Evolutionary conservation across 2,888 invertebrate species (phyloP).

Genomic region (Urechis unicinctus): DNA sequence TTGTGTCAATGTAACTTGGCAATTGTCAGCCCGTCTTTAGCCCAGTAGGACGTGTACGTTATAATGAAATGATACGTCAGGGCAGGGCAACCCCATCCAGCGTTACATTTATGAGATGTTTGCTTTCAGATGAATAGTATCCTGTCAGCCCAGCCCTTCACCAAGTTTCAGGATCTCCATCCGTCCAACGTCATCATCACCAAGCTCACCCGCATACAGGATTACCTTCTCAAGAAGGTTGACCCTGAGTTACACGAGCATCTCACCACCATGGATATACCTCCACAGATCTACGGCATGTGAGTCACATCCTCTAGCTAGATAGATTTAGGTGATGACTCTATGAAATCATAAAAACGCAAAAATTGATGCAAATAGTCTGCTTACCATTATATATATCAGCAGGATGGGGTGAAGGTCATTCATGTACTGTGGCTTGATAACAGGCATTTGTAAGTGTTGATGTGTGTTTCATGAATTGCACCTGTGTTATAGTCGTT

Average conservation of each 20-base stretch:
- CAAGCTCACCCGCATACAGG: slow-evolving; percentile 51
- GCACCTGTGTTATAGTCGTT: slow-evolving; percentile 63
- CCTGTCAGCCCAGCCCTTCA: slow-evolving; percentile 38
- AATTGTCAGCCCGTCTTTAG: too few relatives aligned
- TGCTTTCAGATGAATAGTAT: slow-evolving; percentile 10
- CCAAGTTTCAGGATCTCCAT: slow-evolving; percentile 46
- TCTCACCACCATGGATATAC: slow-evolving; percentile 66
- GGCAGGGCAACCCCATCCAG: too few relatives aligned
- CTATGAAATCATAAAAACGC: background rate
- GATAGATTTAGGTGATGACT: background rate
- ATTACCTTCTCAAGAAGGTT: slow-evolving; percentile 60
- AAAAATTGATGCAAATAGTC: too few relatives aligned
- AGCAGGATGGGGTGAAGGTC: too few relatives aligned
- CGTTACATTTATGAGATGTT: background rate
- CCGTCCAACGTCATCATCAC: slow-evolving; percentile 50
- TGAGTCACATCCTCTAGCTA: slow-evolving; percentile 54
- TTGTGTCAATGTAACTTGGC: too few relatives aligned
- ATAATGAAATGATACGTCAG: too few relatives aligned
- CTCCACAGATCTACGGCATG: slow-evolving; percentile 82
- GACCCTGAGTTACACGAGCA: slow-evolving; percentile 63
- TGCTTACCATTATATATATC: too few relatives aligned
- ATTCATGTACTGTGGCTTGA: too few relatives aligned
- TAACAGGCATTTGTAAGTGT: too few relatives aligned
- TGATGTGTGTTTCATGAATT: too few relatives aligned
- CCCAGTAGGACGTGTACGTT: too few relatives aligned